Base-by-base conservation (phyloP, 2,888 invertebrate species). In the Drosophila flavopinicola region DNA sequence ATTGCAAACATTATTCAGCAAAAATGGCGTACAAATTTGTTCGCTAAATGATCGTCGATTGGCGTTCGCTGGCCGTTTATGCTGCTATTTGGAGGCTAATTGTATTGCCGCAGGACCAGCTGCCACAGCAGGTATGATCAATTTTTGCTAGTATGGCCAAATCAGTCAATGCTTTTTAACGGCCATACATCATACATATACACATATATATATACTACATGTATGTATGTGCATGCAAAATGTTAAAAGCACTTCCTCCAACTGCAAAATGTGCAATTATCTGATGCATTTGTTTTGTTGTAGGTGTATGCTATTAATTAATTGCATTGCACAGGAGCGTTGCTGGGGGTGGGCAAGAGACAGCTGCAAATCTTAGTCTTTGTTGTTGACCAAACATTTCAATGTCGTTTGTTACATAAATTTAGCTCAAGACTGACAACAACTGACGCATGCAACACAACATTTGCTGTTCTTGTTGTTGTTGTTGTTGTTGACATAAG, bases 351-450 rank as follows among this genome's bases (percentile, higher is more conserved):
- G n/a, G 24, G 37, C 56, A 35, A 20, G 6, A 39, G 35, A 23
- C n/a, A 54, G 37, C 32, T 35, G 39, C 42, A 52, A 41, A 56
- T 63, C 59, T 17, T 59, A 37, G 71, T 48, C 56, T 57, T 38
- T 53, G 66, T 56, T 39, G 10, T 4, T 15, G 24, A 13, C 27
- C 33, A 60, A 44, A 42, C 39, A 68, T 32, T 64, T 56, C 56
- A 78, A 79, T 85, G 83, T 53, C 86, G 80, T 60, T 60, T 65
- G 71, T 60, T 72, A 72, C 80, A 86, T 86, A 76, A 78, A 84
- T 86, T 86, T 57, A 38, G 61, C 37, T 74, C 73, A 68, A 48
- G 70, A 6, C 51, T 76, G 77, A 72, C 76, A 71, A 42, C 72
- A 54, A 75, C 49, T 57, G 57, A 61, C 63, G 60, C 54, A 65